phyloP scores from a whole-genome alignment of 2,797 vertebrate species.

The Pelochelys cantorii region DNA sequence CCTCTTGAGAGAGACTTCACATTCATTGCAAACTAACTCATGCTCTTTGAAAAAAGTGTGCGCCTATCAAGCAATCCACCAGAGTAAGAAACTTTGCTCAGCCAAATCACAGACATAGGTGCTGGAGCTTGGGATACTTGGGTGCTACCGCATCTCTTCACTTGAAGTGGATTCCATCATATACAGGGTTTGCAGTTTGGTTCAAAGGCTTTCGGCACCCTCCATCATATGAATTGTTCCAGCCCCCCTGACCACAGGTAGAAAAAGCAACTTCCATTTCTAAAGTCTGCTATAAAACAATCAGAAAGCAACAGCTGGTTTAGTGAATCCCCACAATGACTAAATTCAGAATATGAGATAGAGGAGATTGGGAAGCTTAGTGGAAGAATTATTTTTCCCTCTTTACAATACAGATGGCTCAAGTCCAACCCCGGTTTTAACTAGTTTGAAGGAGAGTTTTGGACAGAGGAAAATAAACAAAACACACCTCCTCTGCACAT shows the following conservation, averaged over 20 bases:
- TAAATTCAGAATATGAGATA: slow-evolving; percentile 7
- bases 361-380: not conserved
- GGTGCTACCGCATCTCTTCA: too few species aligned
- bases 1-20: not conserved
- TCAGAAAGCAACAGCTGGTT: not conserved
- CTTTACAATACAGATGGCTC: not conserved
- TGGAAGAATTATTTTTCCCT: not conserved
- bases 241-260: not conserved
- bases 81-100: not conserved
- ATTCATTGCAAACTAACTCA: not conserved
- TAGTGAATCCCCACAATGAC: not conserved
- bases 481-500: not conserved
- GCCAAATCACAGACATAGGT: not conserved
- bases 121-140: too few species aligned
- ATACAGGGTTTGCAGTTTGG: too few species aligned
- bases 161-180: too few species aligned
- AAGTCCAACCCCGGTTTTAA: not conserved
- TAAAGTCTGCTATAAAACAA: not conserved
- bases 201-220: too few species aligned
- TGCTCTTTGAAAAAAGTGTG: not conserved
- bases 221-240: too few species aligned
- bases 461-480: not conserved
- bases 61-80: not conserved
- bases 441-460: not conserved
- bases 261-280: not conserved